Evolutionary conservation across 1,140 invertebrate species (phyloP).

Genomic region (Drosophila auraria): DNA sequence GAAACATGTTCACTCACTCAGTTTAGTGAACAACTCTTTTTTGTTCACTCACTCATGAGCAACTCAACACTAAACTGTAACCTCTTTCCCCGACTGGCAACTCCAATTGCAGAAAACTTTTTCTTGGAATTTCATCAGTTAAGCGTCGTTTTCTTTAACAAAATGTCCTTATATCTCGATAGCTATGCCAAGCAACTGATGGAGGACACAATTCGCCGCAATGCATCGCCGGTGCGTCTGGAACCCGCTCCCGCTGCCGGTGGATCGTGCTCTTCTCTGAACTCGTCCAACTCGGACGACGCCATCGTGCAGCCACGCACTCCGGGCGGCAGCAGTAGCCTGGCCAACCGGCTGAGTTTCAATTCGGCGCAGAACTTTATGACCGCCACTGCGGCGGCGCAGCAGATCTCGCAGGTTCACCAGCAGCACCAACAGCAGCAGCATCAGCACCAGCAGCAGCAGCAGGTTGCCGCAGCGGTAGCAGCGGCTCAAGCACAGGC

Average conservation of each 20-base stretch:
- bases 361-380: constrained; percentile 84
- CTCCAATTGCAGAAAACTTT: not conserved
- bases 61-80: too few species aligned
- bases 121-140: not conserved
- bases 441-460: constrained; percentile 64
- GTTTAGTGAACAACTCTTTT: too few species aligned
- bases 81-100: not conserved
- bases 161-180: constrained; percentile 32
- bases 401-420: constrained; percentile 70
- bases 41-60: too few species aligned
- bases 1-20: too few species aligned
- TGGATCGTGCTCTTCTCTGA: constrained; percentile 88
- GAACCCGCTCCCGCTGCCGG: constrained; percentile 85
- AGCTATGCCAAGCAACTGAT: constrained; percentile 96
- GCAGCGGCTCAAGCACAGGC: constrained; percentile 69
- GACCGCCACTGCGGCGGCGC: constrained; percentile 82
- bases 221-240: constrained; percentile 94
- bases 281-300: constrained; percentile 92
- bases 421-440: constrained; percentile 65
- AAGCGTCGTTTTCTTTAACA: not conserved
- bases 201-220: constrained; percentile 95
- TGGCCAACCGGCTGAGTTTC: constrained; percentile 84
- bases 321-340: constrained; percentile 59
- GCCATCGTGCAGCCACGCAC: constrained; percentile 82
- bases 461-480: constrained; percentile 69